Evolutionary conservation across 2,113 vertebrate species (phyloP).

Genomic region (Strigops habroptila): DNA sequence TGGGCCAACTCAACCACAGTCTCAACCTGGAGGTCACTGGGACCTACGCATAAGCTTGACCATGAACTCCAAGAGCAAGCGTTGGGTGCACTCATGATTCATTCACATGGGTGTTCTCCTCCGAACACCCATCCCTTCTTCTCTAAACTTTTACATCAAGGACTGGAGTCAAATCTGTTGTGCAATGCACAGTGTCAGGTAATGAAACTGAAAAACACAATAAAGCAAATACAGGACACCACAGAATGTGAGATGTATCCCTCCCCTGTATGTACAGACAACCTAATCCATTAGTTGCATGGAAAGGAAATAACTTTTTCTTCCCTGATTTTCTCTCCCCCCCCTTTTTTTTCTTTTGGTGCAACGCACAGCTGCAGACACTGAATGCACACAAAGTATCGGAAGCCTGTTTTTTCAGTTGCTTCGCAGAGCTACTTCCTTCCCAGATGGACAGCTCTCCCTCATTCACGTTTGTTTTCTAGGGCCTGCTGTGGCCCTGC

Average conservation of each 20-base stretch:
- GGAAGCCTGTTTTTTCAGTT: neutral
- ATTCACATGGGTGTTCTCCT: neutral
- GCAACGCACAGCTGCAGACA: neutral
- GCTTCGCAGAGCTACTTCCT: neutral
- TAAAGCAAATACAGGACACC: neutral
- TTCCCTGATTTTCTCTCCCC: neutral
- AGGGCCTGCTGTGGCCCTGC: neutral
- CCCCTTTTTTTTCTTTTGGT: too few species aligned
- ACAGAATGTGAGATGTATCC: neutral
- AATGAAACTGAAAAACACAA: neutral
- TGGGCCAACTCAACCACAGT: neutral
- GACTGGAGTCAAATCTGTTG: neutral
- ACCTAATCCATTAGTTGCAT: neutral
- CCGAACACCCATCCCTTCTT: neutral
- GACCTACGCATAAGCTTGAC: neutral
- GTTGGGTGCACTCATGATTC: neutral
- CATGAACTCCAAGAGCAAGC: neutral
- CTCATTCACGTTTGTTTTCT: neutral
- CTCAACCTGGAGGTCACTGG: neutral
- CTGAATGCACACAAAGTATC: neutral
- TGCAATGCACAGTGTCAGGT: neutral
- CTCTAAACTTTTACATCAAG: neutral
- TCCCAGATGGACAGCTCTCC: neutral
- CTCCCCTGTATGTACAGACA: neutral
- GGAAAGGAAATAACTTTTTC: neutral